Evolutionary conservation across 2,797 vertebrate species (phyloP).

Genomic region (Lindbergichthys nudifrons): DNA sequence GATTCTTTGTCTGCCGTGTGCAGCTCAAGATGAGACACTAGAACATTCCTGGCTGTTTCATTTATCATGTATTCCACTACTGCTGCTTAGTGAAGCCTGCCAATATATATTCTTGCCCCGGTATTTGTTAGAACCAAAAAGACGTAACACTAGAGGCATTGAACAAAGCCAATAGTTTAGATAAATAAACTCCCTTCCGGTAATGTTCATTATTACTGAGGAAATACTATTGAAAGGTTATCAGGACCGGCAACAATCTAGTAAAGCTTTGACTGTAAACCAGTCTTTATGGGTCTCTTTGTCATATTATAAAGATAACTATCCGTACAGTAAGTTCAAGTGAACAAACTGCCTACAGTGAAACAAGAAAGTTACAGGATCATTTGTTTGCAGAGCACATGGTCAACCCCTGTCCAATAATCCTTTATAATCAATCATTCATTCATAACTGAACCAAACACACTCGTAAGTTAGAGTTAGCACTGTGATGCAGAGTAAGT

Average conservation of each 20-base stretch:
- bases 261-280: background rate
- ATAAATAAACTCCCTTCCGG: background rate
- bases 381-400: slow-evolving; percentile 37
- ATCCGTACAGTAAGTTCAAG: slow-evolving; percentile 35
- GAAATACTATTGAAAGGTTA: too few species aligned
- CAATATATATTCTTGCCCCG: background rate
- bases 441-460: background rate
- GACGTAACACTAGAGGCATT: background rate
- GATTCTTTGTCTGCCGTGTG: background rate
- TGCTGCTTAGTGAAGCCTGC: background rate
- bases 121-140: background rate
- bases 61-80: background rate
- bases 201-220: background rate
- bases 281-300: slow-evolving; percentile 39
- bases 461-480: background rate
- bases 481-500: slow-evolving; percentile 23
- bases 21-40: background rate
- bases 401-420: slow-evolving; percentile 18
- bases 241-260: background rate
- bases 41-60: background rate
- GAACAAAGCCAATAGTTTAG: background rate
- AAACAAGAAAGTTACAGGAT: slow-evolving; percentile 7
- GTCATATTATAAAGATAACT: slow-evolving; percentile 38
- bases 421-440: slow-evolving; percentile 23
- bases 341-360: slow-evolving; percentile 22